Evolutionary conservation across 2,888 invertebrate genomes (phyloP), one percentile per base, ranked within the genome.

Genomic region (Platycheirus rosarum): DNA sequence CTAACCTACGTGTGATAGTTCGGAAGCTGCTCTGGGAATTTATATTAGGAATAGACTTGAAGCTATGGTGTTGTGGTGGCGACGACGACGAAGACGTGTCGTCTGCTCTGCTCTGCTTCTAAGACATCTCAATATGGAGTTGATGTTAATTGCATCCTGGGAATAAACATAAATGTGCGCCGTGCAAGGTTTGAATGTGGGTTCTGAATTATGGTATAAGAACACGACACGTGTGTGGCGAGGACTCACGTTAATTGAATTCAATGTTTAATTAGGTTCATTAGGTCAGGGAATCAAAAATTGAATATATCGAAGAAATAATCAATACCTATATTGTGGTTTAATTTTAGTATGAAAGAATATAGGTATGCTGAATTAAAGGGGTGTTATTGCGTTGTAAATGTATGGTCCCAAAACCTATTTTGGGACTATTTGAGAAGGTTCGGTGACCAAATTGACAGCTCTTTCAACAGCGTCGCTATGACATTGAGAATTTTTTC

Each of bases 61-160:
- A n/a, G 16, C 14, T 6, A 11, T n/a, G 35, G 3, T 11, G 35
- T 7, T n/a, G n/a, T 44, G 18, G 16, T 14, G 44, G n/a, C 7
- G 18, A 7, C 44, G 11, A 14, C 13, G 26, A 20, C 44, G 57
- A 20, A 40, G 32, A 11, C 42, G 40, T 23, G 0, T 29, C 29
- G 26, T 49, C 23, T 53, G 60, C 11, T 62, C 26, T 37, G 5
- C 26, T 63, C 63, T 63, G 32, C 65, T 62, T 57, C 49, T 75
- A n/a, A n/a, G n/a, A n/a, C 26, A 46, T 20, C 60, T 42, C 16
- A 5, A 44, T 8, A 57, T 66, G 55, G 53, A 79, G 42, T 44
- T 74, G 74, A 65, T 63, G 60, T 69, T 80, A 70, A 80, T 76
- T 76, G 69, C 49, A 66, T 60, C 70, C 57, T n/a, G 80, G 70